These are phyloP conservation scores for Lutjanus campechanus DNA, from an alignment of 2,797 vertebrate species.

Conservation along the genomic window DNA sequence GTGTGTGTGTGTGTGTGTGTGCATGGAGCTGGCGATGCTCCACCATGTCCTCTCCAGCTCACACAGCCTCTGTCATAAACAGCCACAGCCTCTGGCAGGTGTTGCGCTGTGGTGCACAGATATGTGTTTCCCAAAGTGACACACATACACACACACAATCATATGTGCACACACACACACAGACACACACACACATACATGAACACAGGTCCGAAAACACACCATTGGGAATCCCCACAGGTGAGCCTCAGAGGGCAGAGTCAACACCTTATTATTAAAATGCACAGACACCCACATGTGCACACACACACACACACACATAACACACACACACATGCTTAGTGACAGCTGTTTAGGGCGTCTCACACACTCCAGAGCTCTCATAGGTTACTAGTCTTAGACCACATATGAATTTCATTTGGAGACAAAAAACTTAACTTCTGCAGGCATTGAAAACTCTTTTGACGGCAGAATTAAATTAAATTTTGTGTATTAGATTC, in stretches of 20 bases:
- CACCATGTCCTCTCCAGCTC: conserved; percentile 80
- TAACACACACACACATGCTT: conserved; percentile 46
- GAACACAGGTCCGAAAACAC: conserved; percentile 47
- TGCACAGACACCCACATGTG: conserved; percentile 72
- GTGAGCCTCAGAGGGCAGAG: conserved; percentile 78
- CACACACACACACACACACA: conserved; percentile 31
- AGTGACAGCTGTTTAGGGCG: conserved; percentile 72
- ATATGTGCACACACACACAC: conserved; percentile 6
- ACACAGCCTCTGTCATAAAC: conserved; percentile 86
- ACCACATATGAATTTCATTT: conserved; percentile 8
- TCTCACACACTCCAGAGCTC: conserved; percentile 53
- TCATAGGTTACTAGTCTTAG: conserved; percentile 25
- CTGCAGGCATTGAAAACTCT: neutral
- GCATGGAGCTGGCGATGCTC: conserved; percentile 53
- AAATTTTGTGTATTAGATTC: neutral
- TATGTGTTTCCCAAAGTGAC: conserved; percentile 77
- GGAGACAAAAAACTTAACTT: conserved; percentile 1
- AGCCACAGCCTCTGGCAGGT: conserved; percentile 93
- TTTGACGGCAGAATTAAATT: neutral
- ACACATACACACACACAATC: conserved; percentile 42
- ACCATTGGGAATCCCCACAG: conserved; percentile 78
- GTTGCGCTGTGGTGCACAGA: conserved; percentile 87
- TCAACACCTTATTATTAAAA: conserved; percentile 86
- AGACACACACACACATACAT: conserved; percentile 19
- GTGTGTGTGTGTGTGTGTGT: conserved; percentile 30